A percentile compares a stretch with the other conserved stretches of the same genome.
These are phyloP conservation scores for Passer domesticus DNA, from an alignment of 2,113 vertebrate genomes.

Conservation along the genomic window DNA sequence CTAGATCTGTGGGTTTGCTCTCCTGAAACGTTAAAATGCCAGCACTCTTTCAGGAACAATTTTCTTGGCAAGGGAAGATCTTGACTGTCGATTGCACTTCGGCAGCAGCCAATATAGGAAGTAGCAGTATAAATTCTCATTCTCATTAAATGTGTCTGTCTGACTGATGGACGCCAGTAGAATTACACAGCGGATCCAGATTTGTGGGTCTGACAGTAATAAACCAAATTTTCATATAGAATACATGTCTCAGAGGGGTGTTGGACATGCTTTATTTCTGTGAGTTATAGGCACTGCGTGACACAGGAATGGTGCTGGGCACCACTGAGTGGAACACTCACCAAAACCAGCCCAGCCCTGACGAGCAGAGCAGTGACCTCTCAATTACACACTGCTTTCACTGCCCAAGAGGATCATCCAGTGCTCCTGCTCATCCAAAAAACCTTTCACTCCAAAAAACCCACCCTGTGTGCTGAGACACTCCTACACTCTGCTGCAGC, in stretches of 20 bases:
- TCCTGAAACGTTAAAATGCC: neutral
- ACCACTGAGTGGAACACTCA: conserved; percentile 27
- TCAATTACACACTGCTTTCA: neutral
- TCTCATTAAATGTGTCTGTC: conserved; percentile 78
- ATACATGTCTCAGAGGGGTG: conserved; percentile 76
- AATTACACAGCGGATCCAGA: conserved; percentile 79
- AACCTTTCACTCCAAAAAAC: neutral
- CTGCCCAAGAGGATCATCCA: neutral
- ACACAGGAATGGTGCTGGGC: conserved; percentile 44
- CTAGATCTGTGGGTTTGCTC: neutral
- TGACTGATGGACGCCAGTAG: conserved; percentile 78
- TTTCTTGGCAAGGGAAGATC: conserved; percentile 56
- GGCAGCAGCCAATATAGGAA: conserved; percentile 64
- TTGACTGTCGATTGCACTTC: conserved; percentile 26
- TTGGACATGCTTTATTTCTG: conserved; percentile 75
- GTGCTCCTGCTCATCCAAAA: neutral
- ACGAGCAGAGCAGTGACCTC: neutral
- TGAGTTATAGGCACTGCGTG: conserved; percentile 74
- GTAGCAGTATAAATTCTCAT: conserved; percentile 74
- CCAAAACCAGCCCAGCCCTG: neutral
- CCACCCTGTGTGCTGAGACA: neutral
- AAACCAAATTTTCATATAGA: conserved; percentile 86
- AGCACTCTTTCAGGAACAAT: conserved; percentile 46
- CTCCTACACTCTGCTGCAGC: neutral
- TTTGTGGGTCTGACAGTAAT: conserved; percentile 80